A percentile compares a stretch with the other conserved stretches of the same genome.
These are phyloP conservation scores for Onchidella celtica DNA, from an alignment of 2,888 invertebrate genomes.

Conservation along the genomic window DNA sequence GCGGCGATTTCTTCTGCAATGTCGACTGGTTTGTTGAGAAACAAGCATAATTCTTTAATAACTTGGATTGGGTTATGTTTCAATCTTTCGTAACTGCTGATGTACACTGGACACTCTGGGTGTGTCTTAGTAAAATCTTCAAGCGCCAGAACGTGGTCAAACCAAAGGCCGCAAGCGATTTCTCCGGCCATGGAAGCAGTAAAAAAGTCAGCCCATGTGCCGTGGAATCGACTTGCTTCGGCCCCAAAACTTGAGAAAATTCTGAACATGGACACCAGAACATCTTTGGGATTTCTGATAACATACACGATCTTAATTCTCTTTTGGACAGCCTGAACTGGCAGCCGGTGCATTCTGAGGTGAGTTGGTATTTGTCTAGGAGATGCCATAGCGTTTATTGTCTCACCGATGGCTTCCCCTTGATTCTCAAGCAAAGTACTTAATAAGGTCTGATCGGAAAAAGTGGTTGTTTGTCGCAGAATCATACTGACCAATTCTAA, in stretches of 20 bases:
- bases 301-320: constrained; percentile 12
- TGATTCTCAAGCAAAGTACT: constrained; percentile 9
- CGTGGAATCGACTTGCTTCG: neutral
- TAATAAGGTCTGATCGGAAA: neutral
- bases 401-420: neutral
- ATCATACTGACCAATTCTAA: constrained; percentile 21
- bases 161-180: constrained; percentile 15
- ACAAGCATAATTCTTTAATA: constrained; percentile 12
- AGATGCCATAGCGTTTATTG: neutral
- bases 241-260: neutral
- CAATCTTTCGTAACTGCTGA: constrained; percentile 11
- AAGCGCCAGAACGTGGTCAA: constrained; percentile 7
- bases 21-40: constrained; percentile 15
- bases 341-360: constrained; percentile 13
- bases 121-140: neutral
- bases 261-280: neutral
- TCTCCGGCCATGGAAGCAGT: neutral
- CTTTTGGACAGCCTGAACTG: constrained; percentile 7
- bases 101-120: neutral
- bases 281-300: constrained; percentile 33
- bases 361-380: constrained; percentile 7
- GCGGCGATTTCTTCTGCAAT: constrained; percentile 16
- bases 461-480: neutral
- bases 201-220: constrained; percentile 19
- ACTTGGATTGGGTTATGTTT: neutral